These are phyloP conservation scores for Colletes latitarsis DNA, from an alignment of 1,140 invertebrate genomes.

Conservation along the genomic window DNA sequence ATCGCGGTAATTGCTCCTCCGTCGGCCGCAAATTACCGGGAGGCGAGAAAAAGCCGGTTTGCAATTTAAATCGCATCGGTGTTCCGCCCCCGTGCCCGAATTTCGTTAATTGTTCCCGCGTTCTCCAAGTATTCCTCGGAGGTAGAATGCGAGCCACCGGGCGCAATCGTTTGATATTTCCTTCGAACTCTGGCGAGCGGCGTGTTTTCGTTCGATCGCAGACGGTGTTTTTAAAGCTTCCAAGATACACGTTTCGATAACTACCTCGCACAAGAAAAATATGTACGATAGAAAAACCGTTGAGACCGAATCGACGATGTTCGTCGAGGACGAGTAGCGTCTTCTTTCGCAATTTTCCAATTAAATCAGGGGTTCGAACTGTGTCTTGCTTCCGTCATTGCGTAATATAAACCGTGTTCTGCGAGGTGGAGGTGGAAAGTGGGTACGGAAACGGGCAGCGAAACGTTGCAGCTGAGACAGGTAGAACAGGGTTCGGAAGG, in stretches of 20 bases:
- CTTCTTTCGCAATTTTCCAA: too few relatives aligned
- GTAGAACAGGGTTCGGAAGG: slow-evolving; percentile 10
- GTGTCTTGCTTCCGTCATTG: too few relatives aligned
- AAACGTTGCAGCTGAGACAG: neutral
- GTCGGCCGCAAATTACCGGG: neutral
- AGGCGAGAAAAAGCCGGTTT: neutral
- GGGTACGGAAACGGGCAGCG: too few relatives aligned
- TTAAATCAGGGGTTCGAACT: too few relatives aligned
- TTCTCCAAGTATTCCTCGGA: neutral
- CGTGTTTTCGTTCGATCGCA: slow-evolving; percentile 9
- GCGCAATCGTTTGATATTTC: neutral
- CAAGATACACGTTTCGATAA: slow-evolving; percentile 3
- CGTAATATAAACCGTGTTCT: too few relatives aligned
- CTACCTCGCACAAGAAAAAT: neutral
- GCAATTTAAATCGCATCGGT: slow-evolving; percentile 9
- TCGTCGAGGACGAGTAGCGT: too few relatives aligned
- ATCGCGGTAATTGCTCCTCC: too few relatives aligned
- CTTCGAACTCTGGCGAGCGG: too few relatives aligned
- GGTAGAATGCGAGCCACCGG: neutral
- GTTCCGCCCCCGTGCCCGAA: slow-evolving; percentile 1
- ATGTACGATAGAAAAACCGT: neutral
- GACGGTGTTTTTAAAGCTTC: neutral
- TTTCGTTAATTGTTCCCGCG: neutral
- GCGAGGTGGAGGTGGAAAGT: too few relatives aligned
- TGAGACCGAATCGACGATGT: too few relatives aligned